Evolutionary conservation across 2,797 vertebrate genomes (phyloP), one percentile per base, ranked within the genome.

Genomic region (Melanotaenia trifasciata): DNA sequence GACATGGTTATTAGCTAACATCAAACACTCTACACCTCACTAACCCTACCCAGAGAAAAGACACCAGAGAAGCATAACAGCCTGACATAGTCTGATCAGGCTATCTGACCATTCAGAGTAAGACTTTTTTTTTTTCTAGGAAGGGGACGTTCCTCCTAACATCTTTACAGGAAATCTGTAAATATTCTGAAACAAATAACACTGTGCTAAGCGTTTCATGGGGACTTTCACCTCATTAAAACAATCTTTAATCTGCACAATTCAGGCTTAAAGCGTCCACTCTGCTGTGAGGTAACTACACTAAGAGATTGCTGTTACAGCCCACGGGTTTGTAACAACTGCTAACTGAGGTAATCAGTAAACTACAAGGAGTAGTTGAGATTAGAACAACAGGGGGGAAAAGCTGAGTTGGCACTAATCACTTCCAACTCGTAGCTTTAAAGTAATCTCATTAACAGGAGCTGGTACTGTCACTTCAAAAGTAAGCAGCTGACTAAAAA

Each of bases 391-490:
- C 50, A 76, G 70, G 50, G 61, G 56, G 67, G 24, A 43, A 64
- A 45, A 79, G 45, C 53, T 65, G 70, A 78, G 56, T 66, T 51
- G 73, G 47, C 47, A 66, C 70, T 69, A 53, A 87, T 72, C 64
- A 5, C 58, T 66, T 43, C 57, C 3, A 13, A 63, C 45, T 79
- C 54, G 61, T 53, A 64, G 60, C 63, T 67, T 45, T 64, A 45
- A 77, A 79, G 71, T 70, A 74, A 80, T 70, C 76, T 64, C 50
- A 70, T 80, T 75, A 78, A 72, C 58, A 67, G 26, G 38, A 26
- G 36, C 51, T 43, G 45, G 14, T 51, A 7, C 33, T 45, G n/a
- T 53, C 45, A 38, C 28, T 61, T 38, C 50, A 67, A 75, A 64
- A 70, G 45, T 38, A 70, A 67, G 33, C 56, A 74, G 43, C 64